phyloP scores from a whole-genome alignment of 2,888 invertebrate species.

The Sepiola atlantica region DNA sequence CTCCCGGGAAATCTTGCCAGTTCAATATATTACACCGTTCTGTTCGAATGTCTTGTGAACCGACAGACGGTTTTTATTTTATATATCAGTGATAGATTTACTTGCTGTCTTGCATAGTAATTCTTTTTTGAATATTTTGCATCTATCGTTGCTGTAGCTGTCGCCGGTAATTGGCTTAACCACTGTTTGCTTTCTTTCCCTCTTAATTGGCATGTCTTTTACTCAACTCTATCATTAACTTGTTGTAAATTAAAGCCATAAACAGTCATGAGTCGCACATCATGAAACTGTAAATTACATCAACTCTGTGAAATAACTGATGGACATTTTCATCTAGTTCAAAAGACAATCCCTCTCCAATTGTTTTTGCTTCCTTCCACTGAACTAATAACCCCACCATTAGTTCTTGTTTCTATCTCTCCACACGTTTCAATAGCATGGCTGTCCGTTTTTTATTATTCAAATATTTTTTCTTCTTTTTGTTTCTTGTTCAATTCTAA shows the following conservation, averaged over 20 bases:
- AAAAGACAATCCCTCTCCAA: neutral
- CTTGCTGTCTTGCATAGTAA: neutral
- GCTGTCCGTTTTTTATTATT: neutral
- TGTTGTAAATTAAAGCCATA: neutral
- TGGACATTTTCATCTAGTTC: neutral
- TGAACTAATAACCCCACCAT: neutral
- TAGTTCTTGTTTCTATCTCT: neutral
- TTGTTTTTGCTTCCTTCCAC: neutral
- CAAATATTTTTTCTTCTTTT: neutral
- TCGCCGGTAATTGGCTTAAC: neutral
- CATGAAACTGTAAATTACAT: neutral
- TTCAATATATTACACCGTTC: no score
- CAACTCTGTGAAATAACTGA: neutral
- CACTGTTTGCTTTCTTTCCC: neutral
- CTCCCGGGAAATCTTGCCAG: no score
- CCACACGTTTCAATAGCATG: neutral
- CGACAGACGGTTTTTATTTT: no score
- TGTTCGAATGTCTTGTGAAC: no score
- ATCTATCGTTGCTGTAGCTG: neutral
- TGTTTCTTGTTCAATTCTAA: neutral
- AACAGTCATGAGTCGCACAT: neutral
- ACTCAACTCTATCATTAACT: neutral
- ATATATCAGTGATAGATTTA: neutral
- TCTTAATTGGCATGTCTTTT: slow-evolving; percentile 5
- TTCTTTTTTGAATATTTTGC: neutral